Conservation (phyloP, 1,140 invertebrate species). For the Atopsyche davidsoni region DNA sequence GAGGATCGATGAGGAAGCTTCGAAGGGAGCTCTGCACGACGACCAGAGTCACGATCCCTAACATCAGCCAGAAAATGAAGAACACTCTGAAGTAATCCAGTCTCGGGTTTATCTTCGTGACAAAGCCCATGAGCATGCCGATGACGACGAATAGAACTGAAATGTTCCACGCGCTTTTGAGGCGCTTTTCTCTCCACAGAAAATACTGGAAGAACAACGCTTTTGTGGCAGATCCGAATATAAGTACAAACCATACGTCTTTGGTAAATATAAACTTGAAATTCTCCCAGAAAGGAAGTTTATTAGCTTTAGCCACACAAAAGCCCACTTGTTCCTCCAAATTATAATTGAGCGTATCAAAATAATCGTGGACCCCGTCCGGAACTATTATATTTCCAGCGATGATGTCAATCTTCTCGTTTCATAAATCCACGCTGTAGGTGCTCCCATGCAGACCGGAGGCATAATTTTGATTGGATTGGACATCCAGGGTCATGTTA, state of each 20-base stretch:
- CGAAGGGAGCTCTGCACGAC: slow-evolving; percentile 17
- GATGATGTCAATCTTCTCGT: slow-evolving; percentile 16
- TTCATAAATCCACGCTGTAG: not conserved
- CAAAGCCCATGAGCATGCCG: slow-evolving; percentile 14
- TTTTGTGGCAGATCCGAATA: not conserved
- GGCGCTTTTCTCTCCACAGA: not conserved
- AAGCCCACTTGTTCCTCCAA: slow-evolving; percentile 16
- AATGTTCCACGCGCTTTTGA: not conserved
- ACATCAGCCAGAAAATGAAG: slow-evolving; percentile 11
- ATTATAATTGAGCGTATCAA: slow-evolving; percentile 10
- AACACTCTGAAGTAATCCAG: not conserved
- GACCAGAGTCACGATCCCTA: slow-evolving; percentile 9
- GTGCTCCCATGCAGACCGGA: too few relatives aligned
- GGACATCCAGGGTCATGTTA: not conserved
- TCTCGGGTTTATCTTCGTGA: slow-evolving; percentile 4
- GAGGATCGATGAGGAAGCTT: slow-evolving; percentile 13
- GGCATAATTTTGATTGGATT: not conserved
- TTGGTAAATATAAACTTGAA: slow-evolving; percentile 9
- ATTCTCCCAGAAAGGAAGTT: slow-evolving; percentile 10
- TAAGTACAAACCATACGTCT: slow-evolving; percentile 9
- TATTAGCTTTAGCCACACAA: slow-evolving; percentile 10
- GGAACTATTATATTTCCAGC: slow-evolving; percentile 18
- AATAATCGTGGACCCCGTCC: not conserved
- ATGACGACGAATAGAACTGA: slow-evolving; percentile 12
- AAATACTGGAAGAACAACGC: not conserved